Conservation (phyloP, 2,113 vertebrate species). For the Lagopus muta region DNA sequence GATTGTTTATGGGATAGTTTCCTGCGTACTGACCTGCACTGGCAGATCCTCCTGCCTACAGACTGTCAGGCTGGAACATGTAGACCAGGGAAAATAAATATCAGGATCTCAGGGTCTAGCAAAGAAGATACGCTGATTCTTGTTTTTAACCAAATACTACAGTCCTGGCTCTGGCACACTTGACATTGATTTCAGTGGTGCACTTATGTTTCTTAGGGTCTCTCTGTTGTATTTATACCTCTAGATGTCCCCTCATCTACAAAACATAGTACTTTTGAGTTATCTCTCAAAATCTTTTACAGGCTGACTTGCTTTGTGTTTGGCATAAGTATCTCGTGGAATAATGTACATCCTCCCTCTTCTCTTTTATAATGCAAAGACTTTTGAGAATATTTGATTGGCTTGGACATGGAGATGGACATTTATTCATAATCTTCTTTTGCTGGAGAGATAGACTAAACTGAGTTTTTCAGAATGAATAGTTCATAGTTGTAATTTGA, state of each 20-base stretch:
- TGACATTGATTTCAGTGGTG: not conserved
- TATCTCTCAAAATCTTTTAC: not conserved
- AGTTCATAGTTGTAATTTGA: not conserved
- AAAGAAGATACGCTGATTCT: not conserved
- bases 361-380: not conserved
- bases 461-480: not conserved
- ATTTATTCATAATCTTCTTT: not conserved
- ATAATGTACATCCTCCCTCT: not conserved
- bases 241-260: not conserved
- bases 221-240: not conserved
- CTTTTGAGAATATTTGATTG: fast-evolving
- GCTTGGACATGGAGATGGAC: not conserved
- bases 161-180: not conserved
- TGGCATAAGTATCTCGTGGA: not conserved
- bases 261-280: not conserved
- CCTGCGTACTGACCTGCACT: not conserved
- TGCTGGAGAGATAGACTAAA: not conserved
- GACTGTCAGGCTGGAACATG: not conserved
- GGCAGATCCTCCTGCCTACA: not conserved
- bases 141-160: not conserved
- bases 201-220: not conserved
- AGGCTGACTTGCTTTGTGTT: not conserved
- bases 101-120: not conserved
- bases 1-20: fast-evolving
- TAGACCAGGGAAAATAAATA: not conserved